phyloP scores from a whole-genome alignment of 2,113 vertebrate species.

The Rhinoptilus africanus region DNA sequence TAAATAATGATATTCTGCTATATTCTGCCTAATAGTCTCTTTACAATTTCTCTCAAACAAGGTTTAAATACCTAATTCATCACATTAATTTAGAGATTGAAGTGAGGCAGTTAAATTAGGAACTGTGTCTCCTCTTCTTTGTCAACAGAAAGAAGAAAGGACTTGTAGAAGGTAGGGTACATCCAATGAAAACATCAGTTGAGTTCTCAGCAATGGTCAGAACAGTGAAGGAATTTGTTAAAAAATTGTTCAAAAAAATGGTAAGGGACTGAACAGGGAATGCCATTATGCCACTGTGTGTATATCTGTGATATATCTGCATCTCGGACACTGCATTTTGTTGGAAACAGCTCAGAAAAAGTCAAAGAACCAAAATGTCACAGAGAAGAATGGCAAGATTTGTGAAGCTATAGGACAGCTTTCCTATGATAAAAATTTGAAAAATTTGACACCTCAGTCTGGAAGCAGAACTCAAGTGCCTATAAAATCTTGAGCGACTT shows the following conservation, averaged over 20 bases:
- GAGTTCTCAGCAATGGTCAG: neutral
- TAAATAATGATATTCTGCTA: neutral
- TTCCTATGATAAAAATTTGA: neutral
- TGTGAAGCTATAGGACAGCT: neutral
- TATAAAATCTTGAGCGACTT: neutral
- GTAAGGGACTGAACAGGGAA: neutral
- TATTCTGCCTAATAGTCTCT: neutral
- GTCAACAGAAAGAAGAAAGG: neutral
- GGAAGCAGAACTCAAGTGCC: neutral
- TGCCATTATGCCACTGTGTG: neutral
- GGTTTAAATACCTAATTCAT: neutral
- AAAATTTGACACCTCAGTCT: neutral
- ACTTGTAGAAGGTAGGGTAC: neutral
- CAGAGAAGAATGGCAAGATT: neutral
- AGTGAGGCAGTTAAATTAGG: neutral
- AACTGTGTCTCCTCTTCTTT: neutral
- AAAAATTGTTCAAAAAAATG: neutral
- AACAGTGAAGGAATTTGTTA: neutral
- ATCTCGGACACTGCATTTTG: neutral
- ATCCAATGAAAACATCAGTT: neutral
- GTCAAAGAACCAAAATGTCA: neutral
- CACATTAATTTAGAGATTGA: neutral
- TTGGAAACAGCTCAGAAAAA: neutral
- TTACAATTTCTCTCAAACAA: neutral
- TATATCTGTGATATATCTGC: neutral